These are phyloP conservation scores for Brachystomella parvula DNA, from an alignment of 1,140 invertebrate genomes.

Conservation along the genomic window DNA sequence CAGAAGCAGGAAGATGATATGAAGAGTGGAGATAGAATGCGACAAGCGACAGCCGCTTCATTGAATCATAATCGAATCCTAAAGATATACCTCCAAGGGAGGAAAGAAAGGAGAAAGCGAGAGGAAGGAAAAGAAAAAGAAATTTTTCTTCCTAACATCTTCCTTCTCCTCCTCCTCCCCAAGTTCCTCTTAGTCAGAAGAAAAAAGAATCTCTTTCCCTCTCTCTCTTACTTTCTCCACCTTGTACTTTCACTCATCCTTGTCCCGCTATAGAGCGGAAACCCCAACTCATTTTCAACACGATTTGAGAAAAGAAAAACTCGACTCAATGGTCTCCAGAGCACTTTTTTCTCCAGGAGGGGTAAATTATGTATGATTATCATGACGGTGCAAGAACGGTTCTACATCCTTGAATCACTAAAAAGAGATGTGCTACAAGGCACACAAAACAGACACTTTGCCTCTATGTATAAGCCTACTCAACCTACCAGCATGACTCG, in stretches of 20 bases:
- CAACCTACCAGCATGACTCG: too few species aligned
- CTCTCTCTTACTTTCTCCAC: too few species aligned
- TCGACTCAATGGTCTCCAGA: neutral
- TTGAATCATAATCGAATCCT: slow-evolving; percentile 38
- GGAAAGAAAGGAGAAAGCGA: neutral
- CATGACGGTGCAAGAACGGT: neutral
- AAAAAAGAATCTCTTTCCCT: slow-evolving; percentile 13
- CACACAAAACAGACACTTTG: too few species aligned
- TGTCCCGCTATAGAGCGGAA: too few species aligned
- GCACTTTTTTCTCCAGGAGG: neutral
- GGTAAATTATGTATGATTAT: slow-evolving; percentile 7
- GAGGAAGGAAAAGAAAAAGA: slow-evolving; percentile 7
- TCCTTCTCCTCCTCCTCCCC: slow-evolving; percentile 16
- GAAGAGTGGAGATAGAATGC: slow-evolving; percentile 24
- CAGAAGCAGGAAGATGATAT: slow-evolving; percentile 14
- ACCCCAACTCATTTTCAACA: too few species aligned
- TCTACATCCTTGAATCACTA: too few species aligned
- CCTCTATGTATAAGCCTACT: too few species aligned
- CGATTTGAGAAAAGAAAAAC: neutral
- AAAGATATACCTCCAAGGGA: slow-evolving; percentile 24
- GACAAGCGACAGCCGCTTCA: slow-evolving; percentile 36
- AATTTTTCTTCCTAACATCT: too few species aligned
- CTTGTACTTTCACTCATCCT: too few species aligned
- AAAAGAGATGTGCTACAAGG: too few species aligned
- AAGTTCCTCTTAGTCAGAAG: neutral